These are phyloP conservation scores for Harpalus rufipes DNA, from an alignment of 2,888 invertebrate genomes.

Conservation along the genomic window DNA sequence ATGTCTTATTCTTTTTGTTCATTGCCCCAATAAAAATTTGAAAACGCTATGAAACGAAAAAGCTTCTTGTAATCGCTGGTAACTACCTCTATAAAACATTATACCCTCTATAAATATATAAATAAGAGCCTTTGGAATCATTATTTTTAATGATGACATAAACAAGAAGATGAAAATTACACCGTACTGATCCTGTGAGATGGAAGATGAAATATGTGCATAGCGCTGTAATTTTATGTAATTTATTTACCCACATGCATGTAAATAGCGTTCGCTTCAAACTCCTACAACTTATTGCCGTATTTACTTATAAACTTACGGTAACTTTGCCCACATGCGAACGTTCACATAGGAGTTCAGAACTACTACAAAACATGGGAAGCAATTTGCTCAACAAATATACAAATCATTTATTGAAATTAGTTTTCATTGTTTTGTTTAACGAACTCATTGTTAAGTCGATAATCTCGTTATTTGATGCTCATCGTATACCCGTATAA, in stretches of 20 bases:
- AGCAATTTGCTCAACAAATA: constrained; percentile 7
- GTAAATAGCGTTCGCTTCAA: constrained; percentile 24
- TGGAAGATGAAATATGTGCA: background rate
- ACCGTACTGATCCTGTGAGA: background rate
- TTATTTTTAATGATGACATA: background rate
- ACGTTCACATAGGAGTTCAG: background rate
- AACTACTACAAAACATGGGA: background rate
- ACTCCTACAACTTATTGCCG: constrained; percentile 31
- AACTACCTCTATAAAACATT: background rate
- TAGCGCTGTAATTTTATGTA: constrained; percentile 8
- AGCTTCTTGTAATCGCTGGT: no score
- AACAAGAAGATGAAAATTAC: constrained; percentile 1
- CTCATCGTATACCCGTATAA: no score
- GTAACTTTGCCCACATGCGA: background rate
- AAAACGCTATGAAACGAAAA: no score
- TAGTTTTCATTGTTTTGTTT: background rate
- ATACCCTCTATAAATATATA: constrained; percentile 3
- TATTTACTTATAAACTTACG: constrained; percentile 33
- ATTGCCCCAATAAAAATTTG: no score
- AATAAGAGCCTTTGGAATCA: background rate
- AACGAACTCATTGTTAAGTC: background rate
- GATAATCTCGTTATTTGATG: no score
- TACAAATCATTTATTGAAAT: background rate
- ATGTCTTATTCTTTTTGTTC: no score
- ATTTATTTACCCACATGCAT: constrained; percentile 25